These are phyloP conservation scores for Ditula angustiorana DNA, from an alignment of 2,888 invertebrate species.

Conservation along the genomic window DNA sequence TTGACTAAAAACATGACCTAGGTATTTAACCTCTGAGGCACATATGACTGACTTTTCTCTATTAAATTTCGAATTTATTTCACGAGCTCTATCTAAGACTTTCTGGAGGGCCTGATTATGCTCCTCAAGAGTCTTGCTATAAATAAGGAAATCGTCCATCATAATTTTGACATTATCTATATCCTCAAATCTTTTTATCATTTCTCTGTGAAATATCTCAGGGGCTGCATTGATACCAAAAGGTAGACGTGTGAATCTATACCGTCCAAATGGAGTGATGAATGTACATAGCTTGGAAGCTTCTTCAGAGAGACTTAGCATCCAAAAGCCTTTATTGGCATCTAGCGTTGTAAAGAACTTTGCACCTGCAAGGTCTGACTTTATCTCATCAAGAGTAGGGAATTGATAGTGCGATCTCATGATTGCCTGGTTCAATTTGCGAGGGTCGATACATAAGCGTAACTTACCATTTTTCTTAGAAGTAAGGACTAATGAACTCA, in stretches of 20 bases:
- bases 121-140: constrained; percentile 37
- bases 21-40: constrained; percentile 36
- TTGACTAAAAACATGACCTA: constrained; percentile 42
- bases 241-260: constrained; percentile 40
- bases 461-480: constrained; percentile 43
- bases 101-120: constrained; percentile 32
- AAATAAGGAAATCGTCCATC: constrained; percentile 44
- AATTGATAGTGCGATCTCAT: constrained; percentile 45
- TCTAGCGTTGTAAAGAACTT: constrained; percentile 43
- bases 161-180: constrained; percentile 40
- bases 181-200: constrained; percentile 42
- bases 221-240: constrained; percentile 45
- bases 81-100: constrained; percentile 41
- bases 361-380: constrained; percentile 39
- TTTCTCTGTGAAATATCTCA: constrained; percentile 43
- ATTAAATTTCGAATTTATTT: constrained; percentile 44
- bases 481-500: constrained; percentile 43
- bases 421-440: constrained; percentile 45
- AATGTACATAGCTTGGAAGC: constrained; percentile 45
- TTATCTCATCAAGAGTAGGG: constrained; percentile 45
- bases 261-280: constrained; percentile 43
- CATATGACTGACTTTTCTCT: constrained; percentile 40
- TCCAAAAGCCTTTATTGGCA: constrained; percentile 46
- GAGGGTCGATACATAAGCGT: constrained; percentile 46
- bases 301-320: constrained; percentile 36